phyloP scores from a whole-genome alignment of 2,113 vertebrate species.

The Promerops cafer region DNA sequence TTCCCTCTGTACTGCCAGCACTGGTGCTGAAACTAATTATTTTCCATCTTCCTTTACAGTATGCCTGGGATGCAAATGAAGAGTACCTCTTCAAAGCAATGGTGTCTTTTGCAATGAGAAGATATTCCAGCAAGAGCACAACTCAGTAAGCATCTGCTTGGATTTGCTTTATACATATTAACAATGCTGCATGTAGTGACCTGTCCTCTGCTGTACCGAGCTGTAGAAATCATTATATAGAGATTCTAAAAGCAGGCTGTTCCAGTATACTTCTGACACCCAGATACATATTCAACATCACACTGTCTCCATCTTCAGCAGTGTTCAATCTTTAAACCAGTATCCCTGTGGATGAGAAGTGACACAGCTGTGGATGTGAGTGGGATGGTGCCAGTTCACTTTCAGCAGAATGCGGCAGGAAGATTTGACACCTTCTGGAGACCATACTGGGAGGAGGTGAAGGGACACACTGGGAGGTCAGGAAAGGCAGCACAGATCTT shows the following conservation, averaged over 20 bases:
- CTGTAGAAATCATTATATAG: background rate
- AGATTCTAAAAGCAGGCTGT: background rate
- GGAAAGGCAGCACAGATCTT: background rate
- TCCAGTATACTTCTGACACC: background rate
- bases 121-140: slow-evolving; percentile 31
- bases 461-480: background rate
- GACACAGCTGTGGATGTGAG: background rate
- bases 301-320: background rate
- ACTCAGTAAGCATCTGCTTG: slow-evolving; percentile 77
- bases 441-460: background rate
- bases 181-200: background rate
- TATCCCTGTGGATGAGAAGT: background rate
- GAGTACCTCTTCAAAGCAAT: slow-evolving; percentile 88
- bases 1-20: background rate
- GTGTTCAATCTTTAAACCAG: background rate
- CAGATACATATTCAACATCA: background rate
- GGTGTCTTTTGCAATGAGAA: slow-evolving; percentile 89
- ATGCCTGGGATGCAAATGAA: slow-evolving; percentile 85
- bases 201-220: background rate
- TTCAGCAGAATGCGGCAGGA: background rate
- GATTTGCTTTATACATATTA: background rate
- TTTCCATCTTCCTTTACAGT: slow-evolving; percentile 75
- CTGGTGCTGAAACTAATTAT: background rate
- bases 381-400: background rate
- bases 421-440: background rate